phyloP scores from a whole-genome alignment of 92 coral and sea anemone genomes.

The Palythoa grandis region DNA sequence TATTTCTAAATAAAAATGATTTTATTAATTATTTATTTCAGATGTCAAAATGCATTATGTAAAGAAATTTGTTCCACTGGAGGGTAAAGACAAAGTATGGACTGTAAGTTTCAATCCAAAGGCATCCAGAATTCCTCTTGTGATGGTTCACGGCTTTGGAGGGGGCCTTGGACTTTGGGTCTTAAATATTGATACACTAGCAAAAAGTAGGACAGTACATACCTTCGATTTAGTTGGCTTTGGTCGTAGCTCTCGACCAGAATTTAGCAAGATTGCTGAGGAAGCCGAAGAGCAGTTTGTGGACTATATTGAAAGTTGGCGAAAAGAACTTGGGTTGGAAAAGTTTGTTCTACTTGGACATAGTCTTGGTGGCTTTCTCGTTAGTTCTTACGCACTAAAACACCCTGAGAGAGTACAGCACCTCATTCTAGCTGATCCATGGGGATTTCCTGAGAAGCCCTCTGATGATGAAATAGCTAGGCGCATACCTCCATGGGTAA shows the following conservation, averaged over 20 bases:
- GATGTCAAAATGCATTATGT: constrained; percentile 75
- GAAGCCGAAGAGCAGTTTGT: constrained; percentile 85
- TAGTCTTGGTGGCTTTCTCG: constrained; percentile 94
- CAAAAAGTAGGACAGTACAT: constrained; percentile 79
- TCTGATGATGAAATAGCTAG: constrained; percentile 65
- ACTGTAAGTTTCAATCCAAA: constrained; percentile 82
- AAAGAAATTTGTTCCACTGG: constrained; percentile 70
- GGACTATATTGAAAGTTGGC: constrained; percentile 81
- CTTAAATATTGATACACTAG: constrained; percentile 79
- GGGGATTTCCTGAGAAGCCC: constrained; percentile 93
- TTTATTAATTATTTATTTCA: constrained; percentile 19
- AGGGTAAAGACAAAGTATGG: constrained; percentile 72
- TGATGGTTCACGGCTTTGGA: constrained; percentile 96
- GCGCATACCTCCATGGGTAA: constrained; percentile 86
- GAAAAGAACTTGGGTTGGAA: constrained; percentile 82
- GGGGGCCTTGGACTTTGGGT: constrained; percentile 97
- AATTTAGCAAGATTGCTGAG: constrained; percentile 67
- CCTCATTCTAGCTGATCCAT: constrained; percentile 87
- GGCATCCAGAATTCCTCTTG: constrained; percentile 70
- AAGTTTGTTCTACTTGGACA: constrained; percentile 90
- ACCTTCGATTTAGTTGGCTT: constrained; percentile 91
- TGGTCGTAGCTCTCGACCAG: constrained; percentile 96
- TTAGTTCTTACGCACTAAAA: constrained; percentile 81
- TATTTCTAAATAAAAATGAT: background rate
- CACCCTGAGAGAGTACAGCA: constrained; percentile 86